These are phyloP conservation scores for Philereme vetulata DNA, from an alignment of 2,888 invertebrate genomes.

Conservation along the genomic window DNA sequence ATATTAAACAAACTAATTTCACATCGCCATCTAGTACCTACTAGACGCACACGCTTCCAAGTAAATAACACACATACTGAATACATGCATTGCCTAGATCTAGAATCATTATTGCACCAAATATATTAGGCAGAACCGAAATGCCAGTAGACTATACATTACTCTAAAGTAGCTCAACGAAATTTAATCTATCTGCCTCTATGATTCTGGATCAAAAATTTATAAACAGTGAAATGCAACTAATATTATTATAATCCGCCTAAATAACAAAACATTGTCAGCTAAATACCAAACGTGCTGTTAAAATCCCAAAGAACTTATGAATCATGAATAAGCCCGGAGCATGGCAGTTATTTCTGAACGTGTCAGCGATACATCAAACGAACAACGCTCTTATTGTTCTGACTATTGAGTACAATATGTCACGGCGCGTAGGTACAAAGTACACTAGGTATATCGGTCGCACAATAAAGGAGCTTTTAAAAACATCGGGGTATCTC, in stretches of 20 bases:
- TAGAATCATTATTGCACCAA: neutral
- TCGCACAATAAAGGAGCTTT: slow-evolving; percentile 80
- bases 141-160: neutral
- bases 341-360: slow-evolving; percentile 40
- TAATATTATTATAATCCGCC: slow-evolving; percentile 24
- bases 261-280: slow-evolving; percentile 45
- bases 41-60: too few species aligned
- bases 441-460: slow-evolving; percentile 51
- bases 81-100: too few species aligned
- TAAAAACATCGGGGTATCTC: slow-evolving; percentile 76
- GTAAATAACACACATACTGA: too few species aligned
- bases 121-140: neutral
- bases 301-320: slow-evolving; percentile 49
- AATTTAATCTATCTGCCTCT: neutral
- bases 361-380: slow-evolving; percentile 36
- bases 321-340: slow-evolving; percentile 51
- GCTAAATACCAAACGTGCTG: slow-evolving; percentile 44
- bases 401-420: slow-evolving; percentile 42
- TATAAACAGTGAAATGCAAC: neutral
- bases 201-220: neutral
- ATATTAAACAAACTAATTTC: too few species aligned
- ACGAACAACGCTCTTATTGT: slow-evolving; percentile 45
- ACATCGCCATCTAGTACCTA: too few species aligned
- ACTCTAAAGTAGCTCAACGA: neutral
- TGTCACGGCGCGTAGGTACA: slow-evolving; percentile 31